Evolutionary conservation across 2,888 invertebrate genomes (phyloP).

Genomic region (Pristionchus japonicus): DNA sequence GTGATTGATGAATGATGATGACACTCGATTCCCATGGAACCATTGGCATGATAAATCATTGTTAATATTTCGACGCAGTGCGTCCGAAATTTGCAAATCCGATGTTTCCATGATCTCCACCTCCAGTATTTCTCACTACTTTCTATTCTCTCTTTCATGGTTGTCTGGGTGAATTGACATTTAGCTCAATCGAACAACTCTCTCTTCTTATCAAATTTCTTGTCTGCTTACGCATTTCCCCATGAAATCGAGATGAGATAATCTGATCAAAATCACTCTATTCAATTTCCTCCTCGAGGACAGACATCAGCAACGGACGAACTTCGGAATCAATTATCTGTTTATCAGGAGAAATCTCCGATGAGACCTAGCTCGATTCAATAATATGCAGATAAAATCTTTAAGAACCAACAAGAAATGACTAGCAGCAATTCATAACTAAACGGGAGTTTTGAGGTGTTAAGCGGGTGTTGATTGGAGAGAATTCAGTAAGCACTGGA

Average conservation of each 20-base stretch:
- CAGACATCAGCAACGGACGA: neutral
- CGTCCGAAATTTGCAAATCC: no score
- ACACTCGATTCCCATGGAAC: neutral
- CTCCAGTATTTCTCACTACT: neutral
- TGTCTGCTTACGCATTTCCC: neutral
- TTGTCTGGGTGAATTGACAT: neutral
- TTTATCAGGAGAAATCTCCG: neutral
- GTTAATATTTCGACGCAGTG: no score
- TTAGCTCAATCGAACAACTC: neutral
- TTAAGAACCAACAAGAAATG: neutral
- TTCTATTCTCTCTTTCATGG: neutral
- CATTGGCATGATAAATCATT: neutral
- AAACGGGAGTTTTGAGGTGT: neutral
- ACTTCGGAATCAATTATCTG: neutral
- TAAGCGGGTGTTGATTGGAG: neutral
- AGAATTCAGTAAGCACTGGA: neutral
- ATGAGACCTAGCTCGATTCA: slow-evolving; percentile 7
- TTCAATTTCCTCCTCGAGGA: neutral
- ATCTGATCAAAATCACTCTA: neutral
- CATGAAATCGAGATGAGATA: neutral
- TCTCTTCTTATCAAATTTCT: neutral
- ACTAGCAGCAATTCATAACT: neutral
- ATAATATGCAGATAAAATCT: neutral
- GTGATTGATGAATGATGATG: neutral
- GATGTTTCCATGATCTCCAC: no score